Conservation (phyloP, 2,888 invertebrate species). For the Fragum fragum region DNA sequence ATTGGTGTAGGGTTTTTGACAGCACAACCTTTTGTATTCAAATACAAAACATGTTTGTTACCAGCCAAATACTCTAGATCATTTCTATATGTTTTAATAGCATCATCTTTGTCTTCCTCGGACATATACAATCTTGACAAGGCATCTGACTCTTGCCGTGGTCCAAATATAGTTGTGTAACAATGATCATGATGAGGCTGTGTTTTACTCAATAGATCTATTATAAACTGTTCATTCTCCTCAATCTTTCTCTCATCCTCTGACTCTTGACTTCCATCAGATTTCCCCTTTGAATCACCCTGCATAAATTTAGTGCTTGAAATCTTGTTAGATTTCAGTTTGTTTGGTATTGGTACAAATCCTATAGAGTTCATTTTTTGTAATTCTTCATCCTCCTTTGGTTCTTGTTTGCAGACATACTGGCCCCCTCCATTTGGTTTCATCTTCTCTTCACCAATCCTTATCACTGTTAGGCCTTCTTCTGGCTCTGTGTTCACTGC, state of each 20-base stretch:
- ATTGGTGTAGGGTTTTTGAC: slow-evolving; percentile 61
- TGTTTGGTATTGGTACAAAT: slow-evolving; percentile 37
- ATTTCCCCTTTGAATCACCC: background rate
- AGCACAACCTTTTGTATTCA: slow-evolving; percentile 13
- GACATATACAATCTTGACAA: slow-evolving; percentile 14
- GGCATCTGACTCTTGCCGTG: slow-evolving; percentile 22
- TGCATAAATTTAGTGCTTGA: slow-evolving; percentile 23
- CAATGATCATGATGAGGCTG: slow-evolving; percentile 82
- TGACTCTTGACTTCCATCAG: slow-evolving; percentile 54
- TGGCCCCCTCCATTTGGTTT: background rate
- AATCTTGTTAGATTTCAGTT: slow-evolving; percentile 32
- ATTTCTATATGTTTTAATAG: slow-evolving; percentile 6
- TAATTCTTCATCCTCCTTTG: slow-evolving; percentile 1
- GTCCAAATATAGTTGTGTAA: slow-evolving; percentile 83
- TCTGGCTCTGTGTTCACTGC: background rate
- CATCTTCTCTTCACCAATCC: background rate
- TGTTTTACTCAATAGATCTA: slow-evolving; percentile 74
- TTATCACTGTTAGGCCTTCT: background rate
- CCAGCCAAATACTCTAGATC: slow-evolving; percentile 10
- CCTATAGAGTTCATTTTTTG: slow-evolving; percentile 36
- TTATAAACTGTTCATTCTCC: slow-evolving; percentile 80
- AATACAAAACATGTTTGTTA: slow-evolving; percentile 2
- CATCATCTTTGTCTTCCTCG: background rate
- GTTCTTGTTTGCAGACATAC: slow-evolving; percentile 23
- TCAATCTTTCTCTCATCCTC: slow-evolving; percentile 73